Evolutionary conservation across 1,140 invertebrate species (phyloP).

Genomic region (Drosophila nasuta): DNA sequence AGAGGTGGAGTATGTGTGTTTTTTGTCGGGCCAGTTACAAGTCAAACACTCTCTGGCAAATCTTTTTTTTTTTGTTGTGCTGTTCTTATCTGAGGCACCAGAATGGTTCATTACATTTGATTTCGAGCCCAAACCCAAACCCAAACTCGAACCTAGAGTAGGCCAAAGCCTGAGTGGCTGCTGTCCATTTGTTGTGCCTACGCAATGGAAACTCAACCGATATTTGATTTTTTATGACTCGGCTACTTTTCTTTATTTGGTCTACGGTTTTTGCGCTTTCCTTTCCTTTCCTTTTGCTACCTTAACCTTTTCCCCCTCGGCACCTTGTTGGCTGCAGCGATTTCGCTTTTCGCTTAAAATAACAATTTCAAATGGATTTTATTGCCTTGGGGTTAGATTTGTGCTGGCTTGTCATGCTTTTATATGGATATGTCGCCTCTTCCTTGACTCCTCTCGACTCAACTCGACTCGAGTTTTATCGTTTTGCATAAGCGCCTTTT

Average conservation of each 20-base stretch:
- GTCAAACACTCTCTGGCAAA: constrained; percentile 49
- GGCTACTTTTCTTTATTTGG: constrained; percentile 45
- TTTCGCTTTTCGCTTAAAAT: constrained; percentile 75
- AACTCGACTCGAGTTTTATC: constrained; percentile 57
- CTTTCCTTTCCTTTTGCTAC: constrained; percentile 12
- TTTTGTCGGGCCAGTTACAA: constrained; percentile 42
- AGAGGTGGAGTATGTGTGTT: constrained; percentile 36
- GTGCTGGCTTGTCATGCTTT: constrained; percentile 24
- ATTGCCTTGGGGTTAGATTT: constrained; percentile 76
- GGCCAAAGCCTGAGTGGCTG: constrained; percentile 12
- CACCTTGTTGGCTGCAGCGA: constrained; percentile 37
- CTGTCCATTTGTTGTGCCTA: constrained; percentile 47
- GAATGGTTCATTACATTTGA: constrained; percentile 66
- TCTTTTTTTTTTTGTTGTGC: constrained; percentile 24
- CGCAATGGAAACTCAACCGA: constrained; percentile 51
- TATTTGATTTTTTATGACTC: constrained; percentile 79
- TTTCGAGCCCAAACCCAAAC: constrained; percentile 20
- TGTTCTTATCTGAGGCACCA: constrained; percentile 53
- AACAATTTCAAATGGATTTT: constrained; percentile 84
- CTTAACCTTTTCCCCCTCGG: constrained; percentile 23
- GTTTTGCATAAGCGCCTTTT: constrained; percentile 80
- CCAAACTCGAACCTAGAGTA: background rate
- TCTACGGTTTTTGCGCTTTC: background rate
- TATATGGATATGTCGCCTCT: constrained; percentile 51
- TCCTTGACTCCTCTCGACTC: background rate